These are phyloP conservation scores for Aporrectodea caliginosa DNA, from an alignment of 1,140 invertebrate genomes.

Conservation along the genomic window DNA sequence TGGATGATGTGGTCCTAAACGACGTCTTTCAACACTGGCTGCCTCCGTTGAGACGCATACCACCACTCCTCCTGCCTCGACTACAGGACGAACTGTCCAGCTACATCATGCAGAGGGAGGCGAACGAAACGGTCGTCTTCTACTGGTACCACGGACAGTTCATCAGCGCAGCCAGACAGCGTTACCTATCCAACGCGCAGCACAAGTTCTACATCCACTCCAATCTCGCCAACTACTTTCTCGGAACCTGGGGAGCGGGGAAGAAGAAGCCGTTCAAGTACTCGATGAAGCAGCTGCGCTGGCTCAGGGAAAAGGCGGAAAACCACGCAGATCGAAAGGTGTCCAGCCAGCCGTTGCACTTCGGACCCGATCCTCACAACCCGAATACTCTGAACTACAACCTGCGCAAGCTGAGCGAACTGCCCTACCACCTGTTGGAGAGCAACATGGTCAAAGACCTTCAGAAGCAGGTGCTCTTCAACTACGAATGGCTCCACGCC, in stretches of 20 bases:
- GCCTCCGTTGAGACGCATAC: slow-evolving; percentile 48
- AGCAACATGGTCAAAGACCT: slow-evolving; percentile 82
- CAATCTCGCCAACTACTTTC: slow-evolving; percentile 84
- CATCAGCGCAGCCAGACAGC: slow-evolving; percentile 27
- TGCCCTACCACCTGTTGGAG: slow-evolving; percentile 91
- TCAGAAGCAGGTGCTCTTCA: slow-evolving; percentile 90
- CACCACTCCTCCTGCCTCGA: slow-evolving; percentile 46
- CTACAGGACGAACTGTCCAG: slow-evolving; percentile 84
- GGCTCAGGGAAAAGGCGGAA: slow-evolving; percentile 56
- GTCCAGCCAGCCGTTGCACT: slow-evolving; percentile 86
- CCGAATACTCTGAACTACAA: slow-evolving; percentile 60
- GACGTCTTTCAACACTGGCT: slow-evolving; percentile 49
- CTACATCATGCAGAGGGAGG: slow-evolving; percentile 90
- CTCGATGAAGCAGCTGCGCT: slow-evolving; percentile 87
- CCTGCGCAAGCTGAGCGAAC: slow-evolving; percentile 63
- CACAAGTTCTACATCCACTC: slow-evolving; percentile 27
- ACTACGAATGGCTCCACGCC: slow-evolving; percentile 95
- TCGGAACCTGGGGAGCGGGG: slow-evolving; percentile 76
- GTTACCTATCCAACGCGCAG: slow-evolving; percentile 23
- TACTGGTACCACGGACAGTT: slow-evolving; percentile 44
- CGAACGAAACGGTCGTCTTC: slow-evolving; percentile 61
- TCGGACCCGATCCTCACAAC: slow-evolving; percentile 56
- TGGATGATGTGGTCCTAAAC: slow-evolving; percentile 52
- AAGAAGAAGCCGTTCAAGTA: slow-evolving; percentile 92
- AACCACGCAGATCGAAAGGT: slow-evolving; percentile 92